phyloP scores from a whole-genome alignment of 2,113 vertebrate species.

The Scomber japonicus region DNA sequence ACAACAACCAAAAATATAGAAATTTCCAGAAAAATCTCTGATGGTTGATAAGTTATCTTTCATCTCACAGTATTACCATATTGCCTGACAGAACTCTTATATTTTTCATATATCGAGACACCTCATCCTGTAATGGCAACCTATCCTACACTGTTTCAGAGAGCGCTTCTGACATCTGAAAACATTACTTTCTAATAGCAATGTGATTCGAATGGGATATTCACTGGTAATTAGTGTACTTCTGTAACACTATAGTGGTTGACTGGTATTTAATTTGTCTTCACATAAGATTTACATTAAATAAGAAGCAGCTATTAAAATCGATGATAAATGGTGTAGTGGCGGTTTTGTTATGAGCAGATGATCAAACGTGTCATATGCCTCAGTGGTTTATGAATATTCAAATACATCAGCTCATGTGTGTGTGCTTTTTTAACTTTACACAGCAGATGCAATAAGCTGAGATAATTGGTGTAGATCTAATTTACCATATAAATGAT shows the following conservation, averaged over 20 bases:
- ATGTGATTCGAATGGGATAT: not conserved
- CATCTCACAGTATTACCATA: not conserved
- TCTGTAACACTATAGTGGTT: not conserved
- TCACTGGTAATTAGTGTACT: not conserved
- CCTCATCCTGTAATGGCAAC: not conserved
- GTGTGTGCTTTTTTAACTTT: constrained; percentile 29
- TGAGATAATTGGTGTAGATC: constrained; percentile 77
- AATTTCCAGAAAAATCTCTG: no score
- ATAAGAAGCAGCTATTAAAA: constrained; percentile 72
- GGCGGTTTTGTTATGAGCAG: constrained; percentile 75
- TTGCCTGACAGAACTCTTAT: not conserved
- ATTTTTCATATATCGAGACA: not conserved
- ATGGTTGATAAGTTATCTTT: not conserved
- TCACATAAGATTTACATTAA: constrained; percentile 65
- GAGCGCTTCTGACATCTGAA: no score
- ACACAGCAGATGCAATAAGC: constrained; percentile 73
- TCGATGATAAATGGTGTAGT: constrained; percentile 76
- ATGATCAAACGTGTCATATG: constrained; percentile 81
- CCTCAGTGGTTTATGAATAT: constrained; percentile 80
- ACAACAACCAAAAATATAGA: not conserved
- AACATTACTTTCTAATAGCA: no score
- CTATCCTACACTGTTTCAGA: not conserved
- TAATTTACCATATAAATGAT: constrained; percentile 75
- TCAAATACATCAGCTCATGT: constrained; percentile 69
- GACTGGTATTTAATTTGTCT: constrained; percentile 69